Percentiles rank a stretch among this genome's conserved stretches.
phyloP scores from a whole-genome alignment of 2,888 invertebrate genomes.

The Drosophila fulvimacula region DNA sequence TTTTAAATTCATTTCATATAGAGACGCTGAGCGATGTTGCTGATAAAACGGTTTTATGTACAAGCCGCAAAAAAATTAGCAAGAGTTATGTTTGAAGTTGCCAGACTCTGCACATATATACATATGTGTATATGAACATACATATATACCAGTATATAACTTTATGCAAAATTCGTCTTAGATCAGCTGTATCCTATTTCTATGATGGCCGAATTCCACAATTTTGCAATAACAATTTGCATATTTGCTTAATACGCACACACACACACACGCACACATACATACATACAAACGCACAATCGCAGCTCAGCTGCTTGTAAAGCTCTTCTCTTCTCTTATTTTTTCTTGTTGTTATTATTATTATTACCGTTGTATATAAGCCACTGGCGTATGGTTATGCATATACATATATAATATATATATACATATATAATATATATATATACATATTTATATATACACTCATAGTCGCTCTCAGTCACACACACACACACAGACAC shows the following conservation, averaged over 20 bases:
- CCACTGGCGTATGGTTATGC: conserved; percentile 18
- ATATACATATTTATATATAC: conserved; percentile 12
- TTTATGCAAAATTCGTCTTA: conserved; percentile 1
- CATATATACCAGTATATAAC: neutral
- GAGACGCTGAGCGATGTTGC: conserved; percentile 5
- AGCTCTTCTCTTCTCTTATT: conserved; percentile 33
- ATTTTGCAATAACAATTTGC: conserved; percentile 49
- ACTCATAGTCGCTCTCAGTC: conserved; percentile 37
- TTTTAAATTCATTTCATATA: conserved; percentile 10
- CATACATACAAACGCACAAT: conserved; percentile 30
- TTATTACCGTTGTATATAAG: conserved; percentile 46
- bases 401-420: conserved; percentile 8
- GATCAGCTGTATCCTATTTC: conserved; percentile 23
- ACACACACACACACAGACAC: conserved; percentile 18
- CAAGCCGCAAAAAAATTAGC: neutral
- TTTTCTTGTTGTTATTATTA: conserved; percentile 40
- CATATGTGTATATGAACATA: conserved; percentile 4
- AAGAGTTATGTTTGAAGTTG: conserved; percentile 2
- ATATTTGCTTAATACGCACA: conserved; percentile 38
- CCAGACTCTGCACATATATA: conserved; percentile 5
- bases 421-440: conserved; percentile 2
- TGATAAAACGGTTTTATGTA: conserved; percentile 17
- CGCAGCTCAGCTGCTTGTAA: conserved; percentile 57
- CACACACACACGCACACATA: conserved; percentile 6
- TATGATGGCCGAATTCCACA: conserved; percentile 52